Conservation (phyloP, 2,113 vertebrate genomes). For the Barbus barbus region DNA sequence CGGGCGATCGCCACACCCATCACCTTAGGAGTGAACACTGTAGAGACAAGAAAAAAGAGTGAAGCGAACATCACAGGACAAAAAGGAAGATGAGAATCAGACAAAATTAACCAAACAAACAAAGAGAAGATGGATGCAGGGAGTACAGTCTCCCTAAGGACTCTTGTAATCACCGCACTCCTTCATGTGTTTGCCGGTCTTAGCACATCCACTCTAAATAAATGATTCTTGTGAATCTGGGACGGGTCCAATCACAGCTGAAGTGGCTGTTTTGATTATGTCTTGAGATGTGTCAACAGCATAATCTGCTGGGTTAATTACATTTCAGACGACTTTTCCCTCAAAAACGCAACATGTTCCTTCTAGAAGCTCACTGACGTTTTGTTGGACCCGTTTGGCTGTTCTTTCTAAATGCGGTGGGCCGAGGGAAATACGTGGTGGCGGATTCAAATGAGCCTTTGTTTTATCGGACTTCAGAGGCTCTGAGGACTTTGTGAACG, state of each 20-base stretch:
- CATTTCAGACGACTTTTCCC: constrained; percentile 35
- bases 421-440: not conserved
- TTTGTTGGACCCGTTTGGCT: not conserved
- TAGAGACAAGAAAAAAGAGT: not conserved
- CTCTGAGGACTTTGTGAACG: not conserved
- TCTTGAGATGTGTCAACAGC: constrained; percentile 47
- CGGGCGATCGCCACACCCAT: constrained; percentile 92
- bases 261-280: constrained; percentile 56
- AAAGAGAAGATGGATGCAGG: constrained; percentile 13
- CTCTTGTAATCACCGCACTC: constrained; percentile 39
- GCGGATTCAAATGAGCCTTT: not conserved
- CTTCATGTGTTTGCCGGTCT: constrained; percentile 28
- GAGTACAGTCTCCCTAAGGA: constrained; percentile 31
- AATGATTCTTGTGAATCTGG: constrained; percentile 50
- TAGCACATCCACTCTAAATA: constrained; percentile 45
- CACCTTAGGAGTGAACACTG: constrained; percentile 90
- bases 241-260: constrained; percentile 55
- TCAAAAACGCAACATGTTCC: not conserved
- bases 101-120: constrained; percentile 7
- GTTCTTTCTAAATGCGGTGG: not conserved
- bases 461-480: constrained; percentile 32
- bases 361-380: not conserved
- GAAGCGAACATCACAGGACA: constrained; percentile 39
- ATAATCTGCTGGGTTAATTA: constrained; percentile 54
- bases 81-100: constrained; percentile 33